These are phyloP conservation scores for Varanus komodoensis DNA, from an alignment of 2,113 vertebrate genomes.

Conservation along the genomic window DNA sequence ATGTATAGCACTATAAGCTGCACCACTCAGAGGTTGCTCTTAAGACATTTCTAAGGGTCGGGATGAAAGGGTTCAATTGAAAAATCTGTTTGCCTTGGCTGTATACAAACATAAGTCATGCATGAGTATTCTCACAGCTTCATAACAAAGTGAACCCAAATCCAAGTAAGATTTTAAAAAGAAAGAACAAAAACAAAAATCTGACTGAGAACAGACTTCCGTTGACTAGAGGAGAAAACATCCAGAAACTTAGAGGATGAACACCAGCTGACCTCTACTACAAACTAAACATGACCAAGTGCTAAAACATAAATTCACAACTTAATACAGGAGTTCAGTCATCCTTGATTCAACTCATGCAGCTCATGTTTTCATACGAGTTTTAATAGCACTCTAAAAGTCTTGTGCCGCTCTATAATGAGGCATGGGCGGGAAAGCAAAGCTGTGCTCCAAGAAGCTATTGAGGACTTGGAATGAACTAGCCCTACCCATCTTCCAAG, in stretches of 20 bases:
- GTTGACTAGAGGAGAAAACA: conserved; percentile 25
- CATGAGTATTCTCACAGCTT: conserved; percentile 47
- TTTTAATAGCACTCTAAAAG: not conserved
- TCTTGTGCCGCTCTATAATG: not conserved
- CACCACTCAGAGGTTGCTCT: conserved; percentile 53
- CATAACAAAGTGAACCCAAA: conserved; percentile 50
- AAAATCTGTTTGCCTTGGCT: conserved; percentile 55
- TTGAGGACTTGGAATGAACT: not conserved
- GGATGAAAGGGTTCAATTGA: conserved; percentile 47
- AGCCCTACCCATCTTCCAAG: not conserved
- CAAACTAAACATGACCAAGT: conserved; percentile 39
- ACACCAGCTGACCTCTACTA: conserved; percentile 5
- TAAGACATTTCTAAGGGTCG: conserved; percentile 62
- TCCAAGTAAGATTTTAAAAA: conserved; percentile 11
- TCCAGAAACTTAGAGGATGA: conserved; percentile 6
- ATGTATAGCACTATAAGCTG: conserved; percentile 57
- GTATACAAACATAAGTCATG: conserved; percentile 45
- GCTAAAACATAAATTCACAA: conserved; percentile 5
- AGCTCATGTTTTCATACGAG: not conserved
- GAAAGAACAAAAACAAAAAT: conserved; percentile 17
- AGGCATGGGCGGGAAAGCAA: not conserved
- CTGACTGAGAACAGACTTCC: conserved; percentile 39
- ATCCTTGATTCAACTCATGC: not conserved
- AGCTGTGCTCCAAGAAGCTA: not conserved
- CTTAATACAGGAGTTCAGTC: not conserved